A percentile compares a stretch with the other conserved stretches of the same genome.
Conservation (phyloP, 2,888 invertebrate species). For the Drosophila subquinaria region DNA sequence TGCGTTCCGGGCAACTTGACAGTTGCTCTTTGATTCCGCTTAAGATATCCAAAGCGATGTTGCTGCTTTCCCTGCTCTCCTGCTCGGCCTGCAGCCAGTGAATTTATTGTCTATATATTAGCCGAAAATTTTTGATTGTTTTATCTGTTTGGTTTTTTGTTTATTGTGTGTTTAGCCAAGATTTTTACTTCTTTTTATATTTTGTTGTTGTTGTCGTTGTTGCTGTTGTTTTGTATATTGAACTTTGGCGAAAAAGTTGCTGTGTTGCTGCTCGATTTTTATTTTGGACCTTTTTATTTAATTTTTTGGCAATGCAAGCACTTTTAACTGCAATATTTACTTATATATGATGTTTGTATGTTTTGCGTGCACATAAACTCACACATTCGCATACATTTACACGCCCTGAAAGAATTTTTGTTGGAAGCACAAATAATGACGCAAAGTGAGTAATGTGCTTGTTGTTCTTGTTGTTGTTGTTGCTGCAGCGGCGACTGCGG, state of each 20-base stretch:
- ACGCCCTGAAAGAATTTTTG: conserved; percentile 70
- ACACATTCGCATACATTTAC: conserved; percentile 27
- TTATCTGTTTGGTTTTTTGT: conserved; percentile 16
- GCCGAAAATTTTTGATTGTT: conserved; percentile 38
- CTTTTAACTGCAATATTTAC: conserved; percentile 51
- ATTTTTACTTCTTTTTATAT: conserved; percentile 9
- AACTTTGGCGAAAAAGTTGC: conserved; percentile 53
- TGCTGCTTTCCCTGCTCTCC: conserved; percentile 33
- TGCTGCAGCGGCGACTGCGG: conserved; percentile 8
- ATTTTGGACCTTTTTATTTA: conserved; percentile 28
- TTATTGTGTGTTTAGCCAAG: conserved; percentile 15
- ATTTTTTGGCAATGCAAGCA: conserved; percentile 69
- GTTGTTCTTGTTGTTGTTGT: conserved; percentile 40
- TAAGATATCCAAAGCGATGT: conserved; percentile 84
- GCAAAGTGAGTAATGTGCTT: conserved; percentile 62
- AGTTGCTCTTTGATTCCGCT: conserved; percentile 85
- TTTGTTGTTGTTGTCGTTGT: neutral
- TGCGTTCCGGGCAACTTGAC: conserved; percentile 85
- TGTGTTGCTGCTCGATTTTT: conserved; percentile 37
- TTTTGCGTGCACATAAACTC: conserved; percentile 20
- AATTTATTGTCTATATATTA: conserved; percentile 38
- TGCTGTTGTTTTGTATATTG: conserved; percentile 5
- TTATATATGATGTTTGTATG: conserved; percentile 13
- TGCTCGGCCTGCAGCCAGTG: conserved; percentile 53
- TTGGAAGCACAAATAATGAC: conserved; percentile 56